Percentiles rank a stretch among this genome's conserved stretches.
phyloP scores from a whole-genome alignment of 2,888 invertebrate genomes.

The Barypeithes pellucidus region DNA sequence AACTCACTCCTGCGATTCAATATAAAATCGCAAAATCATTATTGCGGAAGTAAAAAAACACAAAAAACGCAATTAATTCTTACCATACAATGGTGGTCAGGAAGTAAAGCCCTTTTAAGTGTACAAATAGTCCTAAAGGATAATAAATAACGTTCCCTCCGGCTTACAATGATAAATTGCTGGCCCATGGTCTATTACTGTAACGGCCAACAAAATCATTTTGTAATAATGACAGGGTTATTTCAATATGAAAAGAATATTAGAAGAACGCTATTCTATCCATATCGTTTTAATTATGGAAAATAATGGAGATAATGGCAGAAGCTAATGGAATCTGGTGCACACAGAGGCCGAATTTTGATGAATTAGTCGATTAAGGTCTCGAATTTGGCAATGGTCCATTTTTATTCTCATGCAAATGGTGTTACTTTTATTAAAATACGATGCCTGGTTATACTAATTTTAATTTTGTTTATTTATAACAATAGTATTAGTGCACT shows the following conservation, averaged over 20 bases:
- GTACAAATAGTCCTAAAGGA: conserved; percentile 56
- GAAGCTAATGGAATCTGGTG: conserved; percentile 51
- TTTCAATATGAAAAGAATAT: conserved; percentile 68
- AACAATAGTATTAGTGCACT: too few species aligned
- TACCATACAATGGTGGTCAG: conserved; percentile 52
- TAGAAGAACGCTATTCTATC: conserved; percentile 43
- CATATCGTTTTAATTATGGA: conserved; percentile 54
- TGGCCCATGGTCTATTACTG: conserved; percentile 48
- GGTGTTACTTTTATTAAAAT: conserved; percentile 4
- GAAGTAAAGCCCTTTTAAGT: conserved; percentile 58
- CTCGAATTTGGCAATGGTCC: conserved; percentile 25
- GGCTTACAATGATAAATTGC: conserved; percentile 46
- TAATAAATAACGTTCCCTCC: conserved; percentile 58
- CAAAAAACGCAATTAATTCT: conserved; percentile 46
- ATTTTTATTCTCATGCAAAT: conserved; percentile 20
- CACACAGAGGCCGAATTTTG: conserved; percentile 30
- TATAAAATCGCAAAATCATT: conserved; percentile 14
- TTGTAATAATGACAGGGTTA: conserved; percentile 59
- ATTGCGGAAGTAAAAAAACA: conserved; percentile 7
- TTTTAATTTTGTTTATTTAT: too few species aligned
- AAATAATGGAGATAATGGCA: conserved; percentile 54
- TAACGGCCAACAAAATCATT: conserved; percentile 49
- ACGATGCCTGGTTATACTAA: too few species aligned
- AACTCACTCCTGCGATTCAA: background rate
- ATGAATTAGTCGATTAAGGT: conserved; percentile 36